Evolutionary conservation across 1,140 invertebrate species (phyloP), one percentile per base, ranked within the genome.

Genomic region (Sipha flava): DNA sequence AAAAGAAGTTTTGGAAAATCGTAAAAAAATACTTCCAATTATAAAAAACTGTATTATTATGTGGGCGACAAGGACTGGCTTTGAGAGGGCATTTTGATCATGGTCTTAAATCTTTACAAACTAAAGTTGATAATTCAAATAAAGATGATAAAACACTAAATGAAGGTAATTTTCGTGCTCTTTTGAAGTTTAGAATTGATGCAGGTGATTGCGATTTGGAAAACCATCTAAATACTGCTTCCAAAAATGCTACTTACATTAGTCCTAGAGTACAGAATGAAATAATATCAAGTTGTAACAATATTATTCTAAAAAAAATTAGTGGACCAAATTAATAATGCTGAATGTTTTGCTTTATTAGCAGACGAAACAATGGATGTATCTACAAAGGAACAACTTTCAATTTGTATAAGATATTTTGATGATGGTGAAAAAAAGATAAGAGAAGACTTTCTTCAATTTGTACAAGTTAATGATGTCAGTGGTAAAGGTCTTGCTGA

Each of bases 101-200:
- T 52, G 47, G 47, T 52, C 18, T 52, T 21, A 9, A 52, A 52
- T 52, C 47, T 52, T 52, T 52, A 52, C 47, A 52, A 52, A 52
- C 47, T 52, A 52, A 21, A 26, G 66, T 77, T 57, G 49, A 64
- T 70, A 68, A 40, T 34, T 37, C 43, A 70, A 80, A 80, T 43
- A n/a, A 40, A 40, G 73, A 75, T 29, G 66, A 73, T 37, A 64
- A 81, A 73, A 66, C 62, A 66, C 31, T 79, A 80, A 83, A 83
- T 54, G 77, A 84, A 81, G 82, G 82, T 34, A 83, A 83, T 75
- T 83, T 83, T 64, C 72, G 81, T 80, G 79, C 81, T 64, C 72
- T 84, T 9, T 81, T 84, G 64, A 54, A 81, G 54, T 84, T 81
- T 68, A 49, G 80, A 73, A 66, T 70, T 43, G 79, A 83, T 45